These are phyloP conservation scores for Aphidius colemani DNA, from an alignment of 2,888 invertebrate species.

Conservation along the genomic window DNA sequence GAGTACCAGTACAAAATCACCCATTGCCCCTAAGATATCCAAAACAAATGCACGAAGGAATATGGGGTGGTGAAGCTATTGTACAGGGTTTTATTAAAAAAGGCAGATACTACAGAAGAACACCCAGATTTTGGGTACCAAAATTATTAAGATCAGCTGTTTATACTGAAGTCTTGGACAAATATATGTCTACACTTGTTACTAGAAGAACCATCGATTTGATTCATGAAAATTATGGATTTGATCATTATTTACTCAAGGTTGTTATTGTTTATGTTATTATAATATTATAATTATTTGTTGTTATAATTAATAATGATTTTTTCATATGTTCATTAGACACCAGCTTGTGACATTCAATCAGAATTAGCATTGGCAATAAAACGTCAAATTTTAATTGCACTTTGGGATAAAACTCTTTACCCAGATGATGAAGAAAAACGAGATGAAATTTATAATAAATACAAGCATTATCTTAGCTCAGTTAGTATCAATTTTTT, in stretches of 20 bases:
- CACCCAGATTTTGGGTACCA: conserved; percentile 90
- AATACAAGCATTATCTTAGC: conserved; percentile 81
- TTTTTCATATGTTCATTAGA: conserved; percentile 63
- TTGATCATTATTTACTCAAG: conserved; percentile 92
- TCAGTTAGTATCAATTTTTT: conserved; percentile 67
- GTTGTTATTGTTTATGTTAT: conserved; percentile 55
- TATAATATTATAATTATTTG: neutral
- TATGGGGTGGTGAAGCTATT: conserved; percentile 97
- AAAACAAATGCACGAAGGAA: conserved; percentile 77
- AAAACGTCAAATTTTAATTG: conserved; percentile 81
- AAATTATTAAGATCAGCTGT: conserved; percentile 77
- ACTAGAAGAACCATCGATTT: conserved; percentile 82
- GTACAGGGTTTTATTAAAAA: conserved; percentile 68
- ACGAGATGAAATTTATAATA: conserved; percentile 73
- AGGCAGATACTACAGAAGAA: conserved; percentile 63
- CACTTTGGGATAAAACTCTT: conserved; percentile 66
- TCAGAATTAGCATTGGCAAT: conserved; percentile 84
- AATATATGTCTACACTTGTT: conserved; percentile 79
- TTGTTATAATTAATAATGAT: conserved; percentile 6
- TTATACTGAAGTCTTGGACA: conserved; percentile 88
- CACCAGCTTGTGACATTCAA: conserved; percentile 87
- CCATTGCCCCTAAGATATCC: conserved; percentile 79
- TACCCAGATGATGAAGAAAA: conserved; percentile 71
- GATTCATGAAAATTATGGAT: conserved; percentile 89
- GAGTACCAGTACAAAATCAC: conserved; percentile 74